Conservation (phyloP, 30 jellyfish, hydroid and myxozoan genomes). For the Sanderia malayensis region DNA sequence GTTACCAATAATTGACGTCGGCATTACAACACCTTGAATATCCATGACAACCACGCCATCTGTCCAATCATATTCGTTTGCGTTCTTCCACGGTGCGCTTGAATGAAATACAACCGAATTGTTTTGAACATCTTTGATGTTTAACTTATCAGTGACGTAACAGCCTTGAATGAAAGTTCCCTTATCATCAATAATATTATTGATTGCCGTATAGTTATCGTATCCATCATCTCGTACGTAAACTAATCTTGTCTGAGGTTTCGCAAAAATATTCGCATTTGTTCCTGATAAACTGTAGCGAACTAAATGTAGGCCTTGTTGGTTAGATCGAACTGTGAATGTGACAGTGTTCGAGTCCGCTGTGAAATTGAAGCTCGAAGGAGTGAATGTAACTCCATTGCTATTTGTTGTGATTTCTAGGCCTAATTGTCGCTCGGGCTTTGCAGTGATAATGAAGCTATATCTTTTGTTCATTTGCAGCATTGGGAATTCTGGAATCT, state of each 20-base stretch:
- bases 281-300: constrained; percentile 15
- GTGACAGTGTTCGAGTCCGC: background rate
- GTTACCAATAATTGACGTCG: constrained; percentile 35
- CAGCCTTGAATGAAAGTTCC: constrained; percentile 46
- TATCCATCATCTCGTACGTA: background rate
- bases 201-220: background rate
- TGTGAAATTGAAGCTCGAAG: constrained; percentile 28
- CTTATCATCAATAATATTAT: constrained; percentile 8
- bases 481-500: constrained; percentile 37
- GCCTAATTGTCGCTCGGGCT: constrained; percentile 26
- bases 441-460: constrained; percentile 37
- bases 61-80: background rate
- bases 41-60: constrained; percentile 44
- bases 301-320: constrained; percentile 21
- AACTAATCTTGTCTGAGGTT: constrained; percentile 26
- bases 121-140: background rate
- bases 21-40: constrained; percentile 27
- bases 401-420: constrained; percentile 10
- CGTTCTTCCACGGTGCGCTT: constrained; percentile 43
- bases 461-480: background rate
- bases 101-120: constrained; percentile 7
- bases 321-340: constrained; percentile 14
- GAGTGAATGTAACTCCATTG: background rate
- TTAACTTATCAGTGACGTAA: background rate
- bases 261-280: constrained; percentile 22